These are phyloP conservation scores for Drosophila kanapiae DNA, from an alignment of 1,140 invertebrate genomes.

Conservation along the genomic window DNA sequence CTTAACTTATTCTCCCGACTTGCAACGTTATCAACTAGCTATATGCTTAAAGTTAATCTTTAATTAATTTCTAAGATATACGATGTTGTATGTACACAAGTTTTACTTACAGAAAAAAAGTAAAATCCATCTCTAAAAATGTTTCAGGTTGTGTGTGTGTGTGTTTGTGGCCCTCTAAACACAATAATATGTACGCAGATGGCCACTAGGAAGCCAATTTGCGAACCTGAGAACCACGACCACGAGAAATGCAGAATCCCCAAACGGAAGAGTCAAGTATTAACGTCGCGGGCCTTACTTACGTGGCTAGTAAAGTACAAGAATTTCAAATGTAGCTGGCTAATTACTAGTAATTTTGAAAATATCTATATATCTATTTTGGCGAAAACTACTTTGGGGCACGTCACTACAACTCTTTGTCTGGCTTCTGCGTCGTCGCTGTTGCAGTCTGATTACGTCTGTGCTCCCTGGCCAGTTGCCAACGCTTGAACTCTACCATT, in stretches of 20 bases:
- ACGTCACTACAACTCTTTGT: slow-evolving; percentile 78
- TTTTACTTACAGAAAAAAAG: slow-evolving; percentile 65
- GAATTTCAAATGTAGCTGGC: slow-evolving; percentile 45
- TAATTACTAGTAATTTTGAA: slow-evolving; percentile 32
- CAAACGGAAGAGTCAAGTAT: slow-evolving; percentile 1
- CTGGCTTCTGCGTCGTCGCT: slow-evolving; percentile 57
- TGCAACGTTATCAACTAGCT: slow-evolving; percentile 42
- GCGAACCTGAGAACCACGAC: slow-evolving; percentile 42
- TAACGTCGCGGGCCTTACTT: slow-evolving; percentile 12
- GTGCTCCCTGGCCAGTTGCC: slow-evolving; percentile 76
- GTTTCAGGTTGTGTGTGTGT: slow-evolving; percentile 16
- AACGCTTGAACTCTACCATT: slow-evolving; percentile 83
- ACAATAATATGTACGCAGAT: slow-evolving; percentile 28
- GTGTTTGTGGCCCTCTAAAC: slow-evolving; percentile 35
- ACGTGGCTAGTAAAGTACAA: slow-evolving; percentile 63
- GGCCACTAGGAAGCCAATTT: slow-evolving; percentile 52
- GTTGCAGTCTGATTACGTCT: slow-evolving; percentile 57
- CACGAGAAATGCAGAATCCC: slow-evolving; percentile 50
- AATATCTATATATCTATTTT: slow-evolving; percentile 44
- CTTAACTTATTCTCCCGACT: slow-evolving; percentile 28
- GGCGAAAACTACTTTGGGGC: slow-evolving; percentile 45
- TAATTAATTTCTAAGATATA: slow-evolving; percentile 43
- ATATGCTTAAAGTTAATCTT: slow-evolving; percentile 51
- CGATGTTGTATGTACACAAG: slow-evolving; percentile 60
- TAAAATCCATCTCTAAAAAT: slow-evolving; percentile 65